A percentile compares a stretch with the other conserved stretches of the same genome.
phyloP scores from a whole-genome alignment of 2,113 vertebrate genomes.

The Xenopus borealis region DNA sequence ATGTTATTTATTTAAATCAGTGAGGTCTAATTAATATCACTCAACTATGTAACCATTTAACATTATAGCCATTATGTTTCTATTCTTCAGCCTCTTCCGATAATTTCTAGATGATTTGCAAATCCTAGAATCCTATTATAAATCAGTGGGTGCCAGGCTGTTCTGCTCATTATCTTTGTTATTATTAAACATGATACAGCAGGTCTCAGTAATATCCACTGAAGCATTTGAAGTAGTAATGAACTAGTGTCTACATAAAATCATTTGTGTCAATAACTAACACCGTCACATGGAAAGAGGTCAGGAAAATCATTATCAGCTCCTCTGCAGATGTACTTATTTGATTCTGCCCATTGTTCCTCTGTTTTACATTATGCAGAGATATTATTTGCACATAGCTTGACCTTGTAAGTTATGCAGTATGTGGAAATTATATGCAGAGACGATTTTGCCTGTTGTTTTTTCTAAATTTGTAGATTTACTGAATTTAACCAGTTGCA shows the following conservation, averaged over 20 bases:
- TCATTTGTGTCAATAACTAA: conserved; percentile 49
- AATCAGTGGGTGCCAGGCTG: conserved; percentile 26
- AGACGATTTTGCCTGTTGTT: no score
- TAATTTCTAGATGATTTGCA: conserved; percentile 31
- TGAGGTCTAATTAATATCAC: no score
- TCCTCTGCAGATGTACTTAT: neutral
- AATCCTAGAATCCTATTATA: conserved; percentile 16
- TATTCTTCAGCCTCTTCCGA: no score
- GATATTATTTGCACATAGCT: no score
- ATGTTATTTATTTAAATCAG: no score
- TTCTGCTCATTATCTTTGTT: neutral
- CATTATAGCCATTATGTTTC: no score
- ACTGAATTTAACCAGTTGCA: no score
- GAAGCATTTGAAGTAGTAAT: conserved; percentile 45
- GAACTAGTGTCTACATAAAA: neutral
- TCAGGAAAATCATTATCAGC: neutral
- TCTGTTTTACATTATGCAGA: neutral
- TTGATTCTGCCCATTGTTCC: neutral
- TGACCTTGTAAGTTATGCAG: no score
- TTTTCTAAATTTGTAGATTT: no score
- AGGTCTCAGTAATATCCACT: conserved; percentile 38
- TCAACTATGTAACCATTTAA: no score
- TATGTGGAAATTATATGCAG: no score
- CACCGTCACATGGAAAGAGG: neutral
- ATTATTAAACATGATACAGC: conserved; percentile 16